These are phyloP conservation scores for Cuculus canorus DNA, from an alignment of 2,797 vertebrate species.

Conservation along the genomic window DNA sequence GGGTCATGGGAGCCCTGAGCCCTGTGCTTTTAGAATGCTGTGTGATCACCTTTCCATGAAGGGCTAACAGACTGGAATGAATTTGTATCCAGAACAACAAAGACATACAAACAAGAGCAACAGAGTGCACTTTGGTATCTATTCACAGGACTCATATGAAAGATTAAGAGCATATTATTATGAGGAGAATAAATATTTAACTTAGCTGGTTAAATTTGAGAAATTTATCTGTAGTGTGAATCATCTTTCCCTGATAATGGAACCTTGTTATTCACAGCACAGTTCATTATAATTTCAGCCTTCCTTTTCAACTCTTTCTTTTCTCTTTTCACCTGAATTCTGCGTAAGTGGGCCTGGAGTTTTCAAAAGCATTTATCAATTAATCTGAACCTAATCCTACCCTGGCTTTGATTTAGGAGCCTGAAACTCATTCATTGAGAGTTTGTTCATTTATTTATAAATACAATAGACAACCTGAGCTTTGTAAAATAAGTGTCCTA, in stretches of 20 bases:
- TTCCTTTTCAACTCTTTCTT: not conserved
- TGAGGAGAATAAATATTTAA: not conserved
- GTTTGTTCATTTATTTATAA: not conserved
- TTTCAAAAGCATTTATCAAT: slow-evolving; percentile 24
- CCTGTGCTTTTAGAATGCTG: not conserved
- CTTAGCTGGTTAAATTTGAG: not conserved
- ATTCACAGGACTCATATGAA: not conserved
- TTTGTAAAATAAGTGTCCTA: not conserved
- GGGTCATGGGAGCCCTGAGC: rapidly evolving
- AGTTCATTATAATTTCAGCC: not conserved
- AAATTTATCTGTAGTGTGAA: not conserved
- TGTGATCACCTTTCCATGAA: not conserved
- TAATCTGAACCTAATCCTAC: not conserved
- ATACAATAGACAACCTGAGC: not conserved
- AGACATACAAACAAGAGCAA: not conserved
- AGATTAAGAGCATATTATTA: not conserved
- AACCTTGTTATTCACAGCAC: not conserved
- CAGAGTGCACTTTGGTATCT: not conserved
- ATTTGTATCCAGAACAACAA: not conserved
- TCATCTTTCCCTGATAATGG: not conserved
- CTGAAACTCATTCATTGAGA: not conserved
- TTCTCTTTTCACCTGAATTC: slow-evolving; percentile 17
- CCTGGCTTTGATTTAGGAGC: not conserved
- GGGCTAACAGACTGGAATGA: not conserved
- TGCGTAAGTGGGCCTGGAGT: not conserved